These are phyloP conservation scores for Catalaphyllia jardinei DNA, from an alignment of 64 coral and sea anemone genomes.

Conservation along the genomic window DNA sequence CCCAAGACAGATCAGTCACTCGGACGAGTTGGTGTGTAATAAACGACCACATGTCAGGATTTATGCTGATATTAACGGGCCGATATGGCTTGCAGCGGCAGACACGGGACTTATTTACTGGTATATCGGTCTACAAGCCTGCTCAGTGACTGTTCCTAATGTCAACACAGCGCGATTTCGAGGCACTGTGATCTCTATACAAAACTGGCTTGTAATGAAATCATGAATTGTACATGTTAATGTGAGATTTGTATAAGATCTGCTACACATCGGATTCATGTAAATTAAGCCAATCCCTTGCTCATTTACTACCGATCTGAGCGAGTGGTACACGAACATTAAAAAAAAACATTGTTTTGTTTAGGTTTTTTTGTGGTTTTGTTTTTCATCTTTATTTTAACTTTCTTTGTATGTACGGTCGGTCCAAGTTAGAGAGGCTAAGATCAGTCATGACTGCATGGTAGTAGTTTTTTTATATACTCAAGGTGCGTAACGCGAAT, in stretches of 20 bases:
- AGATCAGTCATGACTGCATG: too few species aligned
- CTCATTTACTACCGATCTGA: background rate
- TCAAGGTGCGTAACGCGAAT: too few species aligned
- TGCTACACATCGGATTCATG: background rate
- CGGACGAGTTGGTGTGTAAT: slow-evolving; percentile 82
- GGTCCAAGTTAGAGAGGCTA: too few species aligned
- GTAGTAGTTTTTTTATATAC: too few species aligned
- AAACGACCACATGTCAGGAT: background rate
- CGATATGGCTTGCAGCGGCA: background rate
- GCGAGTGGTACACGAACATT: background rate
- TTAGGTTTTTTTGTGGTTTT: background rate
- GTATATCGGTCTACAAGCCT: background rate
- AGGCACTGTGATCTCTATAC: background rate
- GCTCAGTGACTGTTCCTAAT: background rate
- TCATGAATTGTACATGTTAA: background rate
- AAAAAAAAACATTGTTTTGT: background rate
- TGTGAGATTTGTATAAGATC: background rate
- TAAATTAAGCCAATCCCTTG: background rate
- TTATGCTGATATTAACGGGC: background rate
- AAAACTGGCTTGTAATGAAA: background rate
- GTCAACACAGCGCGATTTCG: background rate
- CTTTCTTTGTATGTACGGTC: too few species aligned
- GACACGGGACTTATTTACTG: slow-evolving; percentile 1
- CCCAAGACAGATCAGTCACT: slow-evolving; percentile 95
- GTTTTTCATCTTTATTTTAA: background rate